Percentiles rank a stretch among this genome's conserved stretches.
phyloP scores from a whole-genome alignment of 2,797 vertebrate genomes.

The Yasuhikotakia modesta region DNA sequence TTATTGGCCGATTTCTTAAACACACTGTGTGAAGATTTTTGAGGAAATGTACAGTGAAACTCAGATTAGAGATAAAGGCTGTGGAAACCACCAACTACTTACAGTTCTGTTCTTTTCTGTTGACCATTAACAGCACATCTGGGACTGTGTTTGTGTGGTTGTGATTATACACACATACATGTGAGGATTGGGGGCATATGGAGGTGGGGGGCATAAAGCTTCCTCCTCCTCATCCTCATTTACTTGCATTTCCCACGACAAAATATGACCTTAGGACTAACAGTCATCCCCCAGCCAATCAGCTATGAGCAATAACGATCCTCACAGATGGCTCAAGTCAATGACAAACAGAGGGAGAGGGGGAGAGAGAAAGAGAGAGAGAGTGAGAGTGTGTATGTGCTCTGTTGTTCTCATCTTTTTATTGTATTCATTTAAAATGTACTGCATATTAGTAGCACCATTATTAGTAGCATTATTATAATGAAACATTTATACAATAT shows the following conservation, averaged over 20 bases:
- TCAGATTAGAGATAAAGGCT: constrained; percentile 29
- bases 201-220: constrained; percentile 19
- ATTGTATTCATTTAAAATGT: neutral
- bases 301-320: constrained; percentile 51
- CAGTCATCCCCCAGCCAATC: constrained; percentile 41
- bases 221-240: constrained; percentile 38
- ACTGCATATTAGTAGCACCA: neutral
- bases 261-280: constrained; percentile 63
- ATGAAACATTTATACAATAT: neutral
- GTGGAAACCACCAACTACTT: constrained; percentile 30
- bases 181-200: constrained; percentile 20
- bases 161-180: constrained; percentile 5
- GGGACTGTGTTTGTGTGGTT: constrained; percentile 14
- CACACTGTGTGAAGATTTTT: constrained; percentile 33
- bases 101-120: constrained; percentile 34
- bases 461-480: neutral
- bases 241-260: constrained; percentile 66
- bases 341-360: constrained; percentile 37
- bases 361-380: constrained; percentile 20
- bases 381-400: neutral
- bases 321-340: constrained; percentile 56
- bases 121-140: constrained; percentile 29
- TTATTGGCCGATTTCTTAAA: constrained; percentile 20
- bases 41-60: constrained; percentile 23
- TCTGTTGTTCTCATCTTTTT: constrained; percentile 6